phyloP scores from a whole-genome alignment of 2,113 vertebrate species.

The Centropus unirufus region DNA sequence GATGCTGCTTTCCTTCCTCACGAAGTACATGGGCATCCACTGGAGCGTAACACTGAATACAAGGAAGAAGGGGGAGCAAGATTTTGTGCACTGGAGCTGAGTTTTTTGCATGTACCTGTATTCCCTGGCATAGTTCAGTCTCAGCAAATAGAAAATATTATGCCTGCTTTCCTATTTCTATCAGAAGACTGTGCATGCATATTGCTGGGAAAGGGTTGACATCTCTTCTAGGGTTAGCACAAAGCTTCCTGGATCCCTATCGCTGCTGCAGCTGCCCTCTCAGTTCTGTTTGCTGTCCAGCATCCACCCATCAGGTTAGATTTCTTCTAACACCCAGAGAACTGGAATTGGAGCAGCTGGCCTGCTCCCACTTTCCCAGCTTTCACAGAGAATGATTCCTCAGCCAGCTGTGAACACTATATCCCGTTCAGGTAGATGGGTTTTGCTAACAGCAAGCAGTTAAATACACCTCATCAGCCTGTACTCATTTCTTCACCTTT shows the following conservation, averaged over 20 bases:
- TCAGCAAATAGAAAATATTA: neutral
- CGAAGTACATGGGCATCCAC: neutral
- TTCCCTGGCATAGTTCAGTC: neutral
- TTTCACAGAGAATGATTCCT: neutral
- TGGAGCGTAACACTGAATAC: neutral
- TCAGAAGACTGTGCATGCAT: neutral
- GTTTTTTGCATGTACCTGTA: neutral
- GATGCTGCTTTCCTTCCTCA: neutral
- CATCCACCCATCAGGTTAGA: neutral
- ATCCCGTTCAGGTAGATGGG: neutral
- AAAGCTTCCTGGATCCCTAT: neutral
- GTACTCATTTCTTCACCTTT: neutral
- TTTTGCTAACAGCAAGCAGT: neutral
- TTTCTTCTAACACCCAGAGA: neutral
- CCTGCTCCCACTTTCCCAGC: neutral
- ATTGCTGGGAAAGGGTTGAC: neutral
- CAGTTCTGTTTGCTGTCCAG: neutral
- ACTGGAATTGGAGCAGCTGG: conserved; percentile 8
- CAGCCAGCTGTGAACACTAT: neutral
- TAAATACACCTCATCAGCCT: neutral
- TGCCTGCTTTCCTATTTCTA: neutral
- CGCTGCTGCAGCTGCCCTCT: neutral
- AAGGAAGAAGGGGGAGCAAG: neutral
- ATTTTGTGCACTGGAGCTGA: neutral
- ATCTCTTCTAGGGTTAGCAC: neutral